Evolutionary conservation across 2,113 vertebrate species (phyloP).

Genomic region (Nycticorax nycticorax): DNA sequence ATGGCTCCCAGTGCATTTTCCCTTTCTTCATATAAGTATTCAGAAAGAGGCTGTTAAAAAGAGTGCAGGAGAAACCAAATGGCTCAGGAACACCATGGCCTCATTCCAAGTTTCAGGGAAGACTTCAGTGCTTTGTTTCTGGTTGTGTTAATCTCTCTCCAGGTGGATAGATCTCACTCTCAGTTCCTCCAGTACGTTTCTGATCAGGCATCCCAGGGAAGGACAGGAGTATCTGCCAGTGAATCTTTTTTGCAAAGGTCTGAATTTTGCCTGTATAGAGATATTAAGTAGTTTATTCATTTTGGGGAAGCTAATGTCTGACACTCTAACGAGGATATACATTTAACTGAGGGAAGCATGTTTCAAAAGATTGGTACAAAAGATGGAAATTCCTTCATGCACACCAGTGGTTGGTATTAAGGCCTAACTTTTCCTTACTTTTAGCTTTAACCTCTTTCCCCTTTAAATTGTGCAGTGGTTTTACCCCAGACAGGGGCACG

Average conservation of each 20-base stretch:
- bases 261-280: background rate
- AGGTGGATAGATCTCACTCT: background rate
- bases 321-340: background rate
- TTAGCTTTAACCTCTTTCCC: background rate
- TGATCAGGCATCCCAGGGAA: background rate
- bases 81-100: background rate
- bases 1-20: background rate
- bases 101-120: background rate
- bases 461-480: background rate
- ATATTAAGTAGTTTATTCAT: background rate
- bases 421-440: background rate
- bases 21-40: background rate
- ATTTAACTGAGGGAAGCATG: background rate
- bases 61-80: background rate
- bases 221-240: background rate
- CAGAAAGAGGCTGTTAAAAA: background rate
- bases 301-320: background rate
- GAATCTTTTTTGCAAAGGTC: background rate
- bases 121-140: background rate
- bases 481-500: rapidly evolving
- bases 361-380: background rate
- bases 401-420: background rate
- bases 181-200: background rate
- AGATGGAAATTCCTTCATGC: background rate
- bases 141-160: background rate